Conservation (phyloP, 2,888 invertebrate genomes). For the Fragum fragum region DNA sequence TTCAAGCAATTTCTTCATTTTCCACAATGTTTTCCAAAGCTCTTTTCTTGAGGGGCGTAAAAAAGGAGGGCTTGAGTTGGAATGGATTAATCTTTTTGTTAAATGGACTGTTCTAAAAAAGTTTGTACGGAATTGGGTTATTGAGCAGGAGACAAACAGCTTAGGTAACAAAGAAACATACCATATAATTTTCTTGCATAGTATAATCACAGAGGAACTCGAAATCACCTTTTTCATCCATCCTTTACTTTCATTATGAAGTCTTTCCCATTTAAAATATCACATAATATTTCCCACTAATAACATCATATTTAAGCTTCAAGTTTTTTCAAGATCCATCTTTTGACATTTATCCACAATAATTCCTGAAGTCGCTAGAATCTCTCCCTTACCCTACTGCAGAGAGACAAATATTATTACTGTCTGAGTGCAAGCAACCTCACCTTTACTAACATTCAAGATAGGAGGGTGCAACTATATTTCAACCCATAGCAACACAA, state of each 20-base stretch:
- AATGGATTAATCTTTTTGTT: too few species aligned
- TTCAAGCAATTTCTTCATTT: too few species aligned
- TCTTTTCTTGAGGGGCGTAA: too few species aligned
- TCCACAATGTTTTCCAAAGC: too few species aligned
- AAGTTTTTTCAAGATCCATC: background rate
- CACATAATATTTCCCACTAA: background rate
- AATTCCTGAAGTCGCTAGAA: background rate
- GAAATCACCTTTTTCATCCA: conserved; percentile 81
- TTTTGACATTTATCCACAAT: background rate
- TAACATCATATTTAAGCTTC: background rate
- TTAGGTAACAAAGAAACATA: conserved; percentile 71
- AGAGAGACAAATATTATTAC: background rate
- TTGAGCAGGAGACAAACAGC: too few species aligned
- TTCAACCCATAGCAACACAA: too few species aligned
- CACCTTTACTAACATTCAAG: background rate
- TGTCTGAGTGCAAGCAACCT: background rate
- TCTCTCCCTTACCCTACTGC: background rate
- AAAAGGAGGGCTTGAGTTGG: too few species aligned
- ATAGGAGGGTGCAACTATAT: too few species aligned
- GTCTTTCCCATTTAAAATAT: background rate
- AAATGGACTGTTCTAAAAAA: too few species aligned
- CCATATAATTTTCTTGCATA: conserved; percentile 78
- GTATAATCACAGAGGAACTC: conserved; percentile 81
- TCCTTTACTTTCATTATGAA: conserved; percentile 15
- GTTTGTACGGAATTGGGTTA: too few species aligned